Evolutionary conservation across 2,113 vertebrate genomes (phyloP).

Genomic region (Aegotheles bennettii): DNA sequence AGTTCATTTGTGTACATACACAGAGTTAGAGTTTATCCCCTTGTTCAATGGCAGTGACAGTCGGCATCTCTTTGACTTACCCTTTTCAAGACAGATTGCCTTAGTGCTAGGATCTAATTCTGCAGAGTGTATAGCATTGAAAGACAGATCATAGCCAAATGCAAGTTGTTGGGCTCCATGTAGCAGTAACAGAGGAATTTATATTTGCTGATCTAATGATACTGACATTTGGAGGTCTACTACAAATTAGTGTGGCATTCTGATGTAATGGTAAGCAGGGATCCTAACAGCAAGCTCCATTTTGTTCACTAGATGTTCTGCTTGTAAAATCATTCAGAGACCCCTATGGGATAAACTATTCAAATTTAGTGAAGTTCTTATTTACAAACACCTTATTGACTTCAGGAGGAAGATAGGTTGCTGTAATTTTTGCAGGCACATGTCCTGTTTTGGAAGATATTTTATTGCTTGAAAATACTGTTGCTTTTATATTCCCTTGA

Average conservation of each 20-base stretch:
- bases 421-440: neutral
- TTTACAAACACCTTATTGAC: neutral
- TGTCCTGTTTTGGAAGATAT: neutral
- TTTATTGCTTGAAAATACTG: neutral
- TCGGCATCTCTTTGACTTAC: neutral
- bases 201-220: neutral
- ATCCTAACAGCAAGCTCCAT: neutral
- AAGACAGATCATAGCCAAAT: neutral
- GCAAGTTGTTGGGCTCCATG: neutral
- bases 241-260: neutral
- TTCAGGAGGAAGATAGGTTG: neutral
- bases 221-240: neutral
- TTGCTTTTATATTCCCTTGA: neutral
- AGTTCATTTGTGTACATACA: accelerated
- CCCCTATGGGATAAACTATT: neutral
- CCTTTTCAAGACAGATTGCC: neutral
- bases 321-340: neutral
- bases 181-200: neutral
- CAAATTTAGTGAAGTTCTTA: neutral
- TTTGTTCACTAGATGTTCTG: neutral
- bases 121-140: neutral
- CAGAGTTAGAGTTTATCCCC: neutral
- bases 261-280: neutral
- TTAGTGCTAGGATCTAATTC: neutral
- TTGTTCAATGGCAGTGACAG: neutral